A percentile compares a stretch with the other conserved stretches of the same genome.
Evolutionary conservation across 2,797 vertebrate genomes (phyloP).

Genomic region (Petrocephalus sullivani): DNA sequence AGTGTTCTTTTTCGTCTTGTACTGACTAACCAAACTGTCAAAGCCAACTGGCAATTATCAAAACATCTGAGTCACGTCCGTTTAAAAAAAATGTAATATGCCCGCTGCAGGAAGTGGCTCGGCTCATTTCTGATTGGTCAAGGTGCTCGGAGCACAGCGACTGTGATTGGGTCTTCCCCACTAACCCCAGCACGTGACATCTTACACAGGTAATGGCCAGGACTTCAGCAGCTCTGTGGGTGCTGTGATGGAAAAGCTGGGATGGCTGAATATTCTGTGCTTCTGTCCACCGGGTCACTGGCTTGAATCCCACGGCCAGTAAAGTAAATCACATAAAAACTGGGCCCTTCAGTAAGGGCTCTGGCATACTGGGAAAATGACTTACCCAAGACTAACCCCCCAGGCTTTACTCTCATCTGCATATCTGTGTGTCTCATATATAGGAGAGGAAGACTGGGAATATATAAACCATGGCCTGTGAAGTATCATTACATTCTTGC

Average conservation of each 20-base stretch:
- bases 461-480: neutral
- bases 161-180: neutral
- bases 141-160: neutral
- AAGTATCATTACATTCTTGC: neutral
- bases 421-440: neutral
- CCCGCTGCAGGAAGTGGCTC: neutral
- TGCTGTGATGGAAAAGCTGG: neutral
- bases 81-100: neutral
- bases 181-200: neutral
- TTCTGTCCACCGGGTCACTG: neutral
- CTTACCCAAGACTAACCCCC: neutral
- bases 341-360: neutral
- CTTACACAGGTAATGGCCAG: neutral
- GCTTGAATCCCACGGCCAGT: neutral
- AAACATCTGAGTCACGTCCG: neutral
- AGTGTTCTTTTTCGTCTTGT: neutral
- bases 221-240: neutral
- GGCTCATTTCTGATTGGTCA: neutral
- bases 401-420: neutral
- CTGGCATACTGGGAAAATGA: neutral
- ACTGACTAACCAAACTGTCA: neutral
- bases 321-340: neutral
- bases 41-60: neutral
- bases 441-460: neutral
- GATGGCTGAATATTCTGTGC: neutral